Percentiles rank a stretch among this genome's conserved stretches.
phyloP scores from a whole-genome alignment of 2,113 vertebrate species.

The Amphilophus citrinellus region DNA sequence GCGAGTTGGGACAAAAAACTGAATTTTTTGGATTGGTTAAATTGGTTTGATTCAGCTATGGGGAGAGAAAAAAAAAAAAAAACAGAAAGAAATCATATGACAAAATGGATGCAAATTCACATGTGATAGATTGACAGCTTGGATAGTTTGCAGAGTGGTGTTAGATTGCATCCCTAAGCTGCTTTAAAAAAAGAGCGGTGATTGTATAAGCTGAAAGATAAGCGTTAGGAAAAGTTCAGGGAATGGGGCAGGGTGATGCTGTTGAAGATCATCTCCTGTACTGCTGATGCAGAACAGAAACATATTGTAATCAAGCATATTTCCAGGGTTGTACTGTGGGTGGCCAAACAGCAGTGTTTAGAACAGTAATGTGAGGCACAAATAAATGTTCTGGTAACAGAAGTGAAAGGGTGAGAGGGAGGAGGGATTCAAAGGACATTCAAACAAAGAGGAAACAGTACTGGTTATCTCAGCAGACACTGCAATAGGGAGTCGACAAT shows the following conservation, averaged over 20 bases:
- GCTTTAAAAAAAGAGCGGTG: constrained; percentile 8
- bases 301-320: neutral
- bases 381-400: constrained; percentile 33
- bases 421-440: constrained; percentile 50
- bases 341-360: neutral
- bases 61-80: constrained; percentile 40
- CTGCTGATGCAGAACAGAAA: neutral
- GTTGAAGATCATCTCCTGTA: neutral
- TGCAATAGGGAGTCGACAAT: constrained; percentile 50
- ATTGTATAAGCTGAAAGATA: constrained; percentile 24
- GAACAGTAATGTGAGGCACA: constrained; percentile 23
- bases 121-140: constrained; percentile 52
- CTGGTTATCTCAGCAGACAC: constrained; percentile 60
- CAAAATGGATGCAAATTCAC: constrained; percentile 57
- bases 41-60: constrained; percentile 84
- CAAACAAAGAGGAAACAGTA: constrained; percentile 51
- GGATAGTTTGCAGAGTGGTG: constrained; percentile 3
- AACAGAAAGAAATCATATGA: constrained; percentile 46
- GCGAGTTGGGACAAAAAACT: constrained; percentile 89
- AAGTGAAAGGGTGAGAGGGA: constrained; percentile 15
- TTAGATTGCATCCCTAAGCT: neutral
- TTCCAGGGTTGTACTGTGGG: neutral
- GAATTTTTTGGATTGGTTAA: constrained; percentile 84
- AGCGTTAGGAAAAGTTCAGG: constrained; percentile 28
- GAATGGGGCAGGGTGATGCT: neutral